Percentiles rank a stretch among this genome's conserved stretches.
Conservation (phyloP, 2,888 invertebrate species). For the Sesia bembeciformis region DNA sequence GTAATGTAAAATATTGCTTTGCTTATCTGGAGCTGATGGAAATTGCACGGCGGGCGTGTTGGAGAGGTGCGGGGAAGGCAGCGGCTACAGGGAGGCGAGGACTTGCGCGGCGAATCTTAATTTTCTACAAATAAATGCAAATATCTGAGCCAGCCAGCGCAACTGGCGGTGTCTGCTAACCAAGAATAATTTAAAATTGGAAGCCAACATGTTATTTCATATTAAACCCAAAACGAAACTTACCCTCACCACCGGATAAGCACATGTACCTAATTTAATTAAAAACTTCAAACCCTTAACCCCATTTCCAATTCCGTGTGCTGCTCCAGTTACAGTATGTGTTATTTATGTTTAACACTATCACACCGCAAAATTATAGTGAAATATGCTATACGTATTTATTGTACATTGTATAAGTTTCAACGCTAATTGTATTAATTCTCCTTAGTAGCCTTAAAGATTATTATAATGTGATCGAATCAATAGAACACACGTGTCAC, state of each 20-base stretch:
- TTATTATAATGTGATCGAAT: constrained; percentile 12
- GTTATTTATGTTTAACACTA: not conserved
- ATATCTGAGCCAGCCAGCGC: constrained; percentile 16
- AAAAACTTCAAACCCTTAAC: not conserved
- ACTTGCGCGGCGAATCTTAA: constrained; percentile 36
- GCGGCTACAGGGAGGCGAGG: not conserved
- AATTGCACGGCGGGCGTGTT: constrained; percentile 26
- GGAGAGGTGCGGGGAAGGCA: not conserved
- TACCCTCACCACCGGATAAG: not conserved
- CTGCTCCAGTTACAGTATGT: not conserved
- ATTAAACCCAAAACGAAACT: not conserved
- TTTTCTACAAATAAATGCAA: constrained; percentile 50
- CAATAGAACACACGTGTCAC: constrained; percentile 42
- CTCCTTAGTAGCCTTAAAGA: no score
- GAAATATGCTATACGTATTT: not conserved
- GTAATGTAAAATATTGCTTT: constrained; percentile 43
- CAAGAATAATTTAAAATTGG: constrained; percentile 14
- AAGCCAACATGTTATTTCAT: constrained; percentile 2
- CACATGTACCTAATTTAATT: not conserved
- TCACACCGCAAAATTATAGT: not conserved
- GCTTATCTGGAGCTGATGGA: constrained; percentile 43
- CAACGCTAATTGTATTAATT: no score
- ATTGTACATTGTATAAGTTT: not conserved
- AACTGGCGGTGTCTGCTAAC: constrained; percentile 8
- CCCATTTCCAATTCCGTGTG: not conserved